phyloP scores from a whole-genome alignment of 2,113 vertebrate species.

The Tetrax tetrax region DNA sequence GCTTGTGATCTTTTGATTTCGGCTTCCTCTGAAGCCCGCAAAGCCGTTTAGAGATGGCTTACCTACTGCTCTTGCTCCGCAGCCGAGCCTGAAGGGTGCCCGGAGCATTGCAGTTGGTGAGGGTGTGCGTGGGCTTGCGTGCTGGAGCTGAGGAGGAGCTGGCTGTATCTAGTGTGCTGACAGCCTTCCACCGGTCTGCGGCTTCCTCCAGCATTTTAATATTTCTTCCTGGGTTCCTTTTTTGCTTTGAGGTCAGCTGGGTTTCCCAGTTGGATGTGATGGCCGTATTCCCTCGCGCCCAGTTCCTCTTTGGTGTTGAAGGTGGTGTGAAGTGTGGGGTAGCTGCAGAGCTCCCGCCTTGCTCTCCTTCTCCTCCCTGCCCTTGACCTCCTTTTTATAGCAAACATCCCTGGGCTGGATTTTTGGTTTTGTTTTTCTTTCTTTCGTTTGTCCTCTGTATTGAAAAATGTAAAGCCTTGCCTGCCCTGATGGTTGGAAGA shows the following conservation, averaged over 20 bases:
- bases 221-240: not conserved
- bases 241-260: not conserved
- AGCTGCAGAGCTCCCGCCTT: not conserved
- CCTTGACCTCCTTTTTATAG: not conserved
- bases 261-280: not conserved
- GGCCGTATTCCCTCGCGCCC: not conserved
- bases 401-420: not conserved
- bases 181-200: not conserved
- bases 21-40: not conserved
- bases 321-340: not conserved
- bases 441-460: not conserved
- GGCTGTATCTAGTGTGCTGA: not conserved
- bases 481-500: not conserved
- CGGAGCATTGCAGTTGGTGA: fast-evolving
- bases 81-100: not conserved
- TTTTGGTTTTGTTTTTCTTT: not conserved
- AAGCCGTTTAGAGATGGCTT: not conserved
- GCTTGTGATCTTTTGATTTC: not conserved
- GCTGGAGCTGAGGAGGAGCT: not conserved
- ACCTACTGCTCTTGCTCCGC: not conserved
- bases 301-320: not conserved
- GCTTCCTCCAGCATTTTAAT: not conserved
- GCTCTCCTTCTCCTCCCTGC: not conserved
- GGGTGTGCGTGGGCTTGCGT: not conserved
- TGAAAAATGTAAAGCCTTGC: not conserved